Evolutionary conservation across 2,113 vertebrate genomes (phyloP).

Genomic region (Dasypus novemcinctus): DNA sequence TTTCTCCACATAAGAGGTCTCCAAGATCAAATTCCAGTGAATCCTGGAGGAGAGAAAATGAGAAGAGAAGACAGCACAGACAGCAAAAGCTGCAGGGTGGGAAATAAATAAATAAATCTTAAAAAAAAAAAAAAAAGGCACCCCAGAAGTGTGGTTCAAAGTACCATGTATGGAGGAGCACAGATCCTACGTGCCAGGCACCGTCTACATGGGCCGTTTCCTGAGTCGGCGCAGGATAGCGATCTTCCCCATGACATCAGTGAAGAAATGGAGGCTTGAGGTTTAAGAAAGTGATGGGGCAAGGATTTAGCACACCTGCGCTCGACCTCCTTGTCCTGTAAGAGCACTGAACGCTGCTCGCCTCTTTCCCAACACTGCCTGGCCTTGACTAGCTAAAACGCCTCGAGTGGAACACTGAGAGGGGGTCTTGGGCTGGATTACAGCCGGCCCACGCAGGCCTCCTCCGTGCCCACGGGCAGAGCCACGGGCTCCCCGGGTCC

Average conservation of each 20-base stretch:
- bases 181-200: rapidly evolving
- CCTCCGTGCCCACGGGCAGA: no score
- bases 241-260: background rate
- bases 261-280: background rate
- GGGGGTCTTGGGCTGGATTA: background rate
- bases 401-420: background rate
- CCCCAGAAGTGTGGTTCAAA: background rate
- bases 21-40: no score
- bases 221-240: background rate
- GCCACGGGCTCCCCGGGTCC: background rate
- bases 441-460: no score
- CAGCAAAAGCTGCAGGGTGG: no score
- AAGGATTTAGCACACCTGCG: background rate
- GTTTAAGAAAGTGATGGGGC: background rate
- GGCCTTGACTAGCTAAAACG: background rate
- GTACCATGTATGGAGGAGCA: no score
- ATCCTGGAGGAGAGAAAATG: no score
- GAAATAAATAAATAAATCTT: no score
- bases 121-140: no score
- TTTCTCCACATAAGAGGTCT: no score
- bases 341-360: background rate
- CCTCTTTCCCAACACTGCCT: background rate
- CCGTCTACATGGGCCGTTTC: background rate
- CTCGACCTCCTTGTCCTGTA: background rate
- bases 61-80: no score